Percentiles rank a stretch among this genome's conserved stretches.
These are phyloP conservation scores for Zoanthus gigantus DNA, from an alignment of 92 coral and sea anemone genomes.

Conservation along the genomic window DNA sequence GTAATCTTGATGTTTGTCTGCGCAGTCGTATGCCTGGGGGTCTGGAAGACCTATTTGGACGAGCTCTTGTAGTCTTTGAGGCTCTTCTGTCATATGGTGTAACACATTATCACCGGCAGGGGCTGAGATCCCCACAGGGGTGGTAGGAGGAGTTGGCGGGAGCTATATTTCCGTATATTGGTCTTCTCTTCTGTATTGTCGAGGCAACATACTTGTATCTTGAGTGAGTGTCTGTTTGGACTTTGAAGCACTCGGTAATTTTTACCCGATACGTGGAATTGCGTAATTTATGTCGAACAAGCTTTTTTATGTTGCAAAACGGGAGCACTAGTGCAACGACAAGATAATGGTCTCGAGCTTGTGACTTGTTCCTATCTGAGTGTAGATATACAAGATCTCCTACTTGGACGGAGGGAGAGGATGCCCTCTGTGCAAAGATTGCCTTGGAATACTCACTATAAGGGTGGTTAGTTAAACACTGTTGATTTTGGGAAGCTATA, in stretches of 20 bases:
- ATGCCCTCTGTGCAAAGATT: background rate
- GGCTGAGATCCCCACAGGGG: no score
- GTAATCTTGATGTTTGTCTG: no score
- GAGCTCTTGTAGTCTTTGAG: no score
- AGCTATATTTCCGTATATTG: no score
- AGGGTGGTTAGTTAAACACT: constrained; percentile 60
- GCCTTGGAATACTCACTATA: constrained; percentile 67
- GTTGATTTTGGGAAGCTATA: constrained; percentile 46
- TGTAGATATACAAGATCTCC: constrained; percentile 55
- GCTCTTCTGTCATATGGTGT: no score
- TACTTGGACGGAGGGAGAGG: background rate
- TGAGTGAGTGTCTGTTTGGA: background rate
- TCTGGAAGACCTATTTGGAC: no score
- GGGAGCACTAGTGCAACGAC: constrained; percentile 47
- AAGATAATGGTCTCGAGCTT: constrained; percentile 57
- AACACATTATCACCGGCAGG: no score
- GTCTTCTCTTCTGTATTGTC: no score
- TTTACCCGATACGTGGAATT: constrained; percentile 49
- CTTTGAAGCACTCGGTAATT: constrained; percentile 24
- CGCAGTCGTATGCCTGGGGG: no score
- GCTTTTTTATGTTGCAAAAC: background rate
- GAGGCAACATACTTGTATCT: no score
- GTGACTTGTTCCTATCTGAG: constrained; percentile 58
- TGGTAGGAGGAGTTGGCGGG: no score
- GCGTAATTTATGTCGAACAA: constrained; percentile 40